Conservation (phyloP, 1,140 invertebrate genomes). For the Scaptomyza pallida region DNA sequence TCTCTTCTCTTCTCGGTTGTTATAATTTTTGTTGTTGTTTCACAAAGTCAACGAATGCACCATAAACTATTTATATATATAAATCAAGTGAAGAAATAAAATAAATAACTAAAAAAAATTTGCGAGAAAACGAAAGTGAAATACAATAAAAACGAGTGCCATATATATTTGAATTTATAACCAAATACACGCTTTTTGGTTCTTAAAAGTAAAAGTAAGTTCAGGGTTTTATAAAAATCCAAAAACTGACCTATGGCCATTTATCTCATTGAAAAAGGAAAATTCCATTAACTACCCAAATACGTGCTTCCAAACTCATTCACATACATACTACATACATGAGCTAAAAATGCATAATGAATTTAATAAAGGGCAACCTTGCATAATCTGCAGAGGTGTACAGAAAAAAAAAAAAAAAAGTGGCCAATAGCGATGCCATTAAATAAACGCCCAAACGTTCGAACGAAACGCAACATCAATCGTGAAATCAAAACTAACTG, state of each 20-base stretch:
- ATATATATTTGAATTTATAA: background rate
- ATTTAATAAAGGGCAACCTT: background rate
- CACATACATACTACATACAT: background rate
- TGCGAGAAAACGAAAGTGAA: constrained; percentile 19
- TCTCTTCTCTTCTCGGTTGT: background rate
- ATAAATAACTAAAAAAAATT: background rate
- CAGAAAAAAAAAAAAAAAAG: constrained; percentile 5
- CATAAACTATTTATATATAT: constrained; percentile 10
- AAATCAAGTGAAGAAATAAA: constrained; percentile 21
- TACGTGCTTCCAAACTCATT: background rate
- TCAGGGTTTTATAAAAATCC: background rate
- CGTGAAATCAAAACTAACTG: constrained; percentile 47
- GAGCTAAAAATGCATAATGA: background rate
- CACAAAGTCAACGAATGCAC: constrained; percentile 15
- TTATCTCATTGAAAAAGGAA: background rate
- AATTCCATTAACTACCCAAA: background rate
- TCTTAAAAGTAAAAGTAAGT: constrained; percentile 5
- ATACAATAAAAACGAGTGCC: background rate
- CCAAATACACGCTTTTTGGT: background rate
- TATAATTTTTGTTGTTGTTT: constrained; percentile 20
- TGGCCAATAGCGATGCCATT: constrained; percentile 37
- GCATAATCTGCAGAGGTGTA: constrained; percentile 8
- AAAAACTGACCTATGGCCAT: too few relatives aligned
- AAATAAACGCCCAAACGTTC: constrained; percentile 38
- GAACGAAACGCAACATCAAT: constrained; percentile 34